Conservation (phyloP, 2,797 vertebrate species). For the Leptodactylus fallax region DNA sequence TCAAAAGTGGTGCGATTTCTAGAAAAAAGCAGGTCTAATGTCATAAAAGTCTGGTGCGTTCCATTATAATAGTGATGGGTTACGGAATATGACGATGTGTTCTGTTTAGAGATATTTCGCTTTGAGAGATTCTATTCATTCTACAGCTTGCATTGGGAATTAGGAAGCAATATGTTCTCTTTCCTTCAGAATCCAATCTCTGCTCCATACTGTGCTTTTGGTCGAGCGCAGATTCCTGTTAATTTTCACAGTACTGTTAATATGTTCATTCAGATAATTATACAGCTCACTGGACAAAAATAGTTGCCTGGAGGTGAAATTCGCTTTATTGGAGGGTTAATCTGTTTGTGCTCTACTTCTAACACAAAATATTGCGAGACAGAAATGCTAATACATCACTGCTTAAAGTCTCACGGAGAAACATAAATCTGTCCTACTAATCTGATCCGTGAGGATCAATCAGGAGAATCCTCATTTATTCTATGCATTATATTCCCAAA, state of each 20-base stretch:
- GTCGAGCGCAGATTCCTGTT: slow-evolving; percentile 20
- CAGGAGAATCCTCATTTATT: no score
- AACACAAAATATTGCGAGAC: not conserved
- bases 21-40: not conserved
- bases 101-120: not conserved
- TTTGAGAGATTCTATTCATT: no score
- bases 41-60: not conserved
- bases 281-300: slow-evolving; percentile 39
- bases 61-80: not conserved
- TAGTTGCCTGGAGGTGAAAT: slow-evolving; percentile 29
- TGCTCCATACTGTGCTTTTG: slow-evolving; percentile 33
- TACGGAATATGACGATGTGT: not conserved
- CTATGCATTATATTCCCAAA: no score
- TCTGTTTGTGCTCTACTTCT: slow-evolving; percentile 14
- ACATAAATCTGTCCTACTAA: no score
- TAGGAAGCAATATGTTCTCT: slow-evolving; percentile 3
- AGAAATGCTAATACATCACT: not conserved
- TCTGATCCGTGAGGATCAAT: no score
- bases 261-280: slow-evolving; percentile 33
- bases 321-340: not conserved
- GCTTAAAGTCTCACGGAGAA: not conserved
- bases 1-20: no score
- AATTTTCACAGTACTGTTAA: slow-evolving; percentile 36
- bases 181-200: not conserved
- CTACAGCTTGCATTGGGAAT: not conserved